Conservation (phyloP, 1,140 invertebrate species). For the Drosophila trapezifrons region DNA sequence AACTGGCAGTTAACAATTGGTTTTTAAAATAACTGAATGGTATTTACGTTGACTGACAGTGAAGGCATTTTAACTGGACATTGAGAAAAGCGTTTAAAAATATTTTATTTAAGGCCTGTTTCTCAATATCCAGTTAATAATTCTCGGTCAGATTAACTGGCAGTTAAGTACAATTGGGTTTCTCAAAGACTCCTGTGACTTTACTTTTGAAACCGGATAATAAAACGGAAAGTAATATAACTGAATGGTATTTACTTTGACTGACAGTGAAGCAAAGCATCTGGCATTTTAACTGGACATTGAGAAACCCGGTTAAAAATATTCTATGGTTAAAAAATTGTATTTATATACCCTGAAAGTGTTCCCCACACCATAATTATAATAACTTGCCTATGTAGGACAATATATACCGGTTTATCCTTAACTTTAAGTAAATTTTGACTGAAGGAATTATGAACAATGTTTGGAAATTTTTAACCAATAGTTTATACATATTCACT, state of each 20-base stretch:
- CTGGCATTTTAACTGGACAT: neutral
- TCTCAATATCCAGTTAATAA: neutral
- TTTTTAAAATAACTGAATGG: too few relatives aligned
- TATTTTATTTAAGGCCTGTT: neutral
- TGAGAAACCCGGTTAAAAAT: too few relatives aligned
- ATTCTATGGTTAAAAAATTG: too few relatives aligned
- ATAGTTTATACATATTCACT: neutral
- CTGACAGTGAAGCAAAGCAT: neutral
- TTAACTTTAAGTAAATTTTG: neutral
- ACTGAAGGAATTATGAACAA: neutral
- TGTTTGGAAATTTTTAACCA: neutral
- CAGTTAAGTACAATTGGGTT: too few relatives aligned
- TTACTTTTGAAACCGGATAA: neutral
- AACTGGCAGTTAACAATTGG: too few relatives aligned
- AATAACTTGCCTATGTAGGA: neutral
- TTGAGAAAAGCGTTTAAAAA: too few relatives aligned
- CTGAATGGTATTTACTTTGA: neutral
- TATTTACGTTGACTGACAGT: too few relatives aligned
- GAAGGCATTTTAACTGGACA: too few relatives aligned
- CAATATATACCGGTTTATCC: too few relatives aligned
- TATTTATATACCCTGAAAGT: too few relatives aligned
- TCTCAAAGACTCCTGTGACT: neutral
- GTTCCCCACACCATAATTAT: neutral
- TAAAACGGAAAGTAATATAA: neutral
- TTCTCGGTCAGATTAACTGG: neutral